Evolutionary conservation across 2,888 invertebrate species (phyloP).

Genomic region (Gymnosoma rotundatum): DNA sequence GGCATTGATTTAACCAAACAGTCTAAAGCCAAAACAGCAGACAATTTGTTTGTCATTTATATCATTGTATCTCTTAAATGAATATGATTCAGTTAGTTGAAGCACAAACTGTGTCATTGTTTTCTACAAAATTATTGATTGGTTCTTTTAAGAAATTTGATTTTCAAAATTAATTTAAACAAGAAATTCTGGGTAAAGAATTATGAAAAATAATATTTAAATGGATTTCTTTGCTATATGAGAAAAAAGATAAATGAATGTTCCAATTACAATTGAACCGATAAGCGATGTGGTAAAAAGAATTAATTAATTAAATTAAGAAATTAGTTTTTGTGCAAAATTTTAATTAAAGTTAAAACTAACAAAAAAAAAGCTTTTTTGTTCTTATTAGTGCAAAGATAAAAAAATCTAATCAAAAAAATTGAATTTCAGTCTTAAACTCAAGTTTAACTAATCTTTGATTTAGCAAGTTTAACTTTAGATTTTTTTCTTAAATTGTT

Average conservation of each 20-base stretch:
- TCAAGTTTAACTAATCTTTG: conserved; percentile 6
- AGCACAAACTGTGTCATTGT: conserved; percentile 66
- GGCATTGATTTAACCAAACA: conserved; percentile 57
- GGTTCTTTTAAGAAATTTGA: conserved; percentile 68
- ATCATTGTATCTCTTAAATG: conserved; percentile 51
- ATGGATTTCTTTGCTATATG: conserved; percentile 21
- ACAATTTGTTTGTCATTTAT: conserved; percentile 67
- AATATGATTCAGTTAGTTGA: conserved; percentile 49
- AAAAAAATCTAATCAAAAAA: too few relatives aligned
- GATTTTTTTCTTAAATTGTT: background rate
- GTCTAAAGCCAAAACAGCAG: conserved; percentile 73
- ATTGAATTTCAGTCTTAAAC: background rate
- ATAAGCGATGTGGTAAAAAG: background rate
- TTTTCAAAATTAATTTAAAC: conserved; percentile 67
- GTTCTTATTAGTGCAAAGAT: background rate
- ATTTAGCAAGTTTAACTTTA: background rate
- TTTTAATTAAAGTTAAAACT: background rate
- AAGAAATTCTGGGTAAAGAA: conserved; percentile 36
- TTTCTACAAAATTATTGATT: conserved; percentile 67
- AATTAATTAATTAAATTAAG: background rate
- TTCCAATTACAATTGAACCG: conserved; percentile 39
- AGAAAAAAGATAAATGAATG: conserved; percentile 30
- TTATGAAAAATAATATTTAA: conserved; percentile 25
- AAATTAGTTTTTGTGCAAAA: too few relatives aligned
- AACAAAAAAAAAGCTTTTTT: background rate